Evolutionary conservation across 2,888 invertebrate species (phyloP).

Genomic region (Sesamia inferens): DNA sequence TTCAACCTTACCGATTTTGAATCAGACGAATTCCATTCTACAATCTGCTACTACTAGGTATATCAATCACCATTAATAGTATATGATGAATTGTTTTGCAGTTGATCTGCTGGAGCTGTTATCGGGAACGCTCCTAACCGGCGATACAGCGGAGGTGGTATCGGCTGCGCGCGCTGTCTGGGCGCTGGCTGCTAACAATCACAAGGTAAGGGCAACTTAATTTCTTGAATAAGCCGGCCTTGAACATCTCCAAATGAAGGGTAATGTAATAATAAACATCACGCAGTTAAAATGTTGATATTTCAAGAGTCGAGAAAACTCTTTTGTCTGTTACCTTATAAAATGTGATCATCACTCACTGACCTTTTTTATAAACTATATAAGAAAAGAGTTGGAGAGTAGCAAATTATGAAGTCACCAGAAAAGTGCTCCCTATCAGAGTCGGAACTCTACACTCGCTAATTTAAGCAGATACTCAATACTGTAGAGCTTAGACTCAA

Average conservation of each 20-base stretch:
- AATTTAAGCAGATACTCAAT: neutral
- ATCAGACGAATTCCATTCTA: neutral
- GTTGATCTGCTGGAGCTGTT: conserved; percentile 83
- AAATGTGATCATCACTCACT: neutral
- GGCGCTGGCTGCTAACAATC: conserved; percentile 92
- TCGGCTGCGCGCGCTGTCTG: conserved; percentile 90
- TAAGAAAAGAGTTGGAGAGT: neutral
- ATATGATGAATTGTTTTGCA: conserved; percentile 55
- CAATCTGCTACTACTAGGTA: neutral
- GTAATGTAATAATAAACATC: neutral
- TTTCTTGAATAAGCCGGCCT: neutral
- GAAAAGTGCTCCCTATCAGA: neutral
- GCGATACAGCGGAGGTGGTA: conserved; percentile 78
- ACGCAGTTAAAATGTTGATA: neutral
- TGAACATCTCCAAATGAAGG: neutral
- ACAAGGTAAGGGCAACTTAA: conserved; percentile 86
- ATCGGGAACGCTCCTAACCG: conserved; percentile 78
- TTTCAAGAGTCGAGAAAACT: neutral
- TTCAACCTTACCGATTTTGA: neutral
- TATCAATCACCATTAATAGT: neutral
- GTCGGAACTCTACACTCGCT: neutral
- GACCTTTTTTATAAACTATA: neutral
- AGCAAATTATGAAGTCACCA: neutral
- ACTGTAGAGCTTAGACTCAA: neutral
- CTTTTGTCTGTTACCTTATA: neutral